Evolutionary conservation across 2,113 vertebrate species (phyloP), one percentile per base, ranked within the genome.

Genomic region (Aldabrachelys gigantea): DNA sequence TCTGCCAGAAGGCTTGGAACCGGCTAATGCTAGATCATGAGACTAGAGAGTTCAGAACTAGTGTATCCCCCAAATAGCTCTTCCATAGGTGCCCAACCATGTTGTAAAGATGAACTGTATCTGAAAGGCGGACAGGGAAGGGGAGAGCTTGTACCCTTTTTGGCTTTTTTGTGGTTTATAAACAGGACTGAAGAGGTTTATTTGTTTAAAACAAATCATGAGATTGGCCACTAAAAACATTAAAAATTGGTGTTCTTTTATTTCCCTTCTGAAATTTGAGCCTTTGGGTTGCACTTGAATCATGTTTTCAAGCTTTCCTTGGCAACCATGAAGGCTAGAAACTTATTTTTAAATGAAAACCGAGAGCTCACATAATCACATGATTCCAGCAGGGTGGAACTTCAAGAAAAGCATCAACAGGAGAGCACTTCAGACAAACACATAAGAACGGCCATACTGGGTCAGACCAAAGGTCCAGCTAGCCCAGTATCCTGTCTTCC

Each of bases 51-150:
- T 62, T 78, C 49, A 78, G 50, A 38, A 94, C 69, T 24, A 8
- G 69, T 62, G 5, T 69, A n/a, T 8, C 13, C 87, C 88, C 69
- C 92, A 87, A 92, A 94, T 88, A 72, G 5, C 4, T 85, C 24
- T 6, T 92, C 96, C 90, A 52, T 69, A 7, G 7, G n/a, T n/a
- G 16, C 11, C 89, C 22, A 76, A 56, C 17, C 29, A 72, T 72
- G 82, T 62, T 89, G 80, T 95, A 92, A 78, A 83, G 38, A 80
- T 89, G 91, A 72, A 91, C 93, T 94, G 69, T 56, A 80, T 57
- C 56, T 27, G 56, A 57, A 57, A 57, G 56, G 54, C 24, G 10
- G 24, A 13, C 9, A 17, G n/a, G 75, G 93, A 96, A 80, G 35
- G 16, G 16, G 17, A 5, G 12, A 88, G 84, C 82, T 91, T 94